Evolutionary conservation across 2,888 invertebrate genomes (phyloP).

Genomic region (Pedicia rivosa): DNA sequence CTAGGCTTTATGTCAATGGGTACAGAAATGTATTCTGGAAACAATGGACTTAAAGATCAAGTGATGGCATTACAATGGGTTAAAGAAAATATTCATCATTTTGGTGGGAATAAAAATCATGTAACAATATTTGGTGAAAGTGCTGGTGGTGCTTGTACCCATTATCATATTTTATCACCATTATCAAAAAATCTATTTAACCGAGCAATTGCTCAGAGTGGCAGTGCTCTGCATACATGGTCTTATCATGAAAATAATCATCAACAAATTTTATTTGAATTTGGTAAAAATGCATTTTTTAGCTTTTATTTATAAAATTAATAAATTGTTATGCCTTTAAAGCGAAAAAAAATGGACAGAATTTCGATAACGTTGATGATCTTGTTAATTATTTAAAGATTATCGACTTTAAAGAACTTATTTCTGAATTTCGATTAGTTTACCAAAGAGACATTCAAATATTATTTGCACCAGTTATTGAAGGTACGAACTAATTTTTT

Average conservation of each 20-base stretch:
- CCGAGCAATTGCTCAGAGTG: constrained; percentile 50
- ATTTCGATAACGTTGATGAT: too few species aligned
- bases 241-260: constrained; percentile 36
- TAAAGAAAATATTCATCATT: constrained; percentile 39
- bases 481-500: too few species aligned
- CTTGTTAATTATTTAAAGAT: too few species aligned
- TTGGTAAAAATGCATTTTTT: too few species aligned
- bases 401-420: too few species aligned
- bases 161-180: constrained; percentile 39
- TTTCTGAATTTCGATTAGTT: too few species aligned
- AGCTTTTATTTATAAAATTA: too few species aligned
- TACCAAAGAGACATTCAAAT: too few species aligned
- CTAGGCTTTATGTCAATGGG: constrained; percentile 42
- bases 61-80: constrained; percentile 47
- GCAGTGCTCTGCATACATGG: constrained; percentile 41
- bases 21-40: constrained; percentile 43
- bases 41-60: constrained; percentile 51
- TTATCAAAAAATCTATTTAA: constrained; percentile 49
- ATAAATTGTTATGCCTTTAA: too few species aligned
- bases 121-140: constrained; percentile 46
- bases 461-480: too few species aligned
- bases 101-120: constrained; percentile 44
- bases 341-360: too few species aligned
- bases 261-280: too few species aligned
- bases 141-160: constrained; percentile 33